These are phyloP conservation scores for Drosophila multiciliata DNA, from an alignment of 2,888 invertebrate genomes.

Conservation along the genomic window DNA sequence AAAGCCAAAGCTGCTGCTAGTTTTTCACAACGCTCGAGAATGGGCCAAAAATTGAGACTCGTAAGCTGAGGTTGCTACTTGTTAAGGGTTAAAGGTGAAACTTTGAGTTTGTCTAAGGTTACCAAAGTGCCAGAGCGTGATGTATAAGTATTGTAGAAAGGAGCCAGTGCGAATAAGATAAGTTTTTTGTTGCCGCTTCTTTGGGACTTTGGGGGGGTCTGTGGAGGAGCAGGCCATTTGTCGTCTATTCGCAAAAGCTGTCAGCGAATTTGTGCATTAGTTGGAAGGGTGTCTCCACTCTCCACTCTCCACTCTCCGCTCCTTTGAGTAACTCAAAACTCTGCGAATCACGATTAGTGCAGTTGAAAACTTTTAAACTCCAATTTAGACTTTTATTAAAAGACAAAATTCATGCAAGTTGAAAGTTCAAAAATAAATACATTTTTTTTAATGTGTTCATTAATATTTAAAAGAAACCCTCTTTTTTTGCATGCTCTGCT, in stretches of 20 bases:
- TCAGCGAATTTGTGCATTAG: constrained; percentile 51
- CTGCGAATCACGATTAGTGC: constrained; percentile 49
- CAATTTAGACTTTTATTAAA: neutral
- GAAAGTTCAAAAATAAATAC: neutral
- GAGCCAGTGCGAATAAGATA: constrained; percentile 52
- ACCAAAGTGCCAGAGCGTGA: constrained; percentile 63
- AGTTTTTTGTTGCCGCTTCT: constrained; percentile 35
- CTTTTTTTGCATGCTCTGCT: neutral
- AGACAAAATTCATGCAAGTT: neutral
- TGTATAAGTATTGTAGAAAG: constrained; percentile 50
- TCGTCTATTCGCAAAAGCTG: constrained; percentile 51
- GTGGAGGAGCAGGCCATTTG: constrained; percentile 43
- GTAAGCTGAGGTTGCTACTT: constrained; percentile 65
- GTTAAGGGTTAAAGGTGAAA: constrained; percentile 65
- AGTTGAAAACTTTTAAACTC: constrained; percentile 16
- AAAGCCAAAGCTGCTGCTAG: constrained; percentile 65
- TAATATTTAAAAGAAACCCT: neutral
- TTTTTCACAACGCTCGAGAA: constrained; percentile 40
- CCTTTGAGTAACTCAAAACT: constrained; percentile 42
- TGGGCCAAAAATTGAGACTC: constrained; percentile 59
- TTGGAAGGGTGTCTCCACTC: constrained; percentile 24
- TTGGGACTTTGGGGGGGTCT: constrained; percentile 21
- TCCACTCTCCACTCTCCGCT: constrained; percentile 10
- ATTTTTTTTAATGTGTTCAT: neutral
- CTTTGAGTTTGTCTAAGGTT: constrained; percentile 65